Evolutionary conservation across 2,888 invertebrate species (phyloP).

Genomic region (Mythimna impura): DNA sequence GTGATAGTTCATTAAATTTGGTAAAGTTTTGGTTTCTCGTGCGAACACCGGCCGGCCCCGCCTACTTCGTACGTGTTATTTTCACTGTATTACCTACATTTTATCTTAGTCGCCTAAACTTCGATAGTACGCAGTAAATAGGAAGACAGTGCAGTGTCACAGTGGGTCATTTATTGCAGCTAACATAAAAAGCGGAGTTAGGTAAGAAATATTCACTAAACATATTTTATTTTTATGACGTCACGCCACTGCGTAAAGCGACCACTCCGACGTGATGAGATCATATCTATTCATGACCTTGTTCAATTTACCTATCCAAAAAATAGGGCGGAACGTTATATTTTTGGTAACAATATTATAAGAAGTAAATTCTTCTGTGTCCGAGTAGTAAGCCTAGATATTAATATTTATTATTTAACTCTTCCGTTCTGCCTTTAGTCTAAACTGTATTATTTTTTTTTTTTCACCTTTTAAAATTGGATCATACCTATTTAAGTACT

Average conservation of each 20-base stretch:
- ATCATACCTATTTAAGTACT: no score
- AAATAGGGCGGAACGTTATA: slow-evolving; percentile 14
- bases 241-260: slow-evolving; percentile 6
- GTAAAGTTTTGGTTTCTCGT: slow-evolving; percentile 1
- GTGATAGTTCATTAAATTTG: background rate
- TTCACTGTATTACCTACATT: background rate
- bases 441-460: slow-evolving; percentile 56
- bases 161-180: background rate
- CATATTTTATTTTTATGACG: slow-evolving; percentile 24
- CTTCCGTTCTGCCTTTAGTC: slow-evolving; percentile 54
- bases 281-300: slow-evolving; percentile 15
- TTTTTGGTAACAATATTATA: slow-evolving; percentile 7
- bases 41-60: slow-evolving; percentile 18
- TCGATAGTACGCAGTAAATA: background rate
- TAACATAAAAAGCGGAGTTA: background rate
- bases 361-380: no score
- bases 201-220: slow-evolving; percentile 2
- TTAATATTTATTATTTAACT: slow-evolving; percentile 40
- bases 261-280: slow-evolving; percentile 20
- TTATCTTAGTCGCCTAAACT: background rate
- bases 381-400: no score
- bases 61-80: slow-evolving; percentile 11
- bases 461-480: slow-evolving; percentile 52
- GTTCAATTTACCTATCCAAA: background rate
- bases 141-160: background rate